Base-by-base conservation (phyloP, 1,140 invertebrate species). In the Calephelis nemesis region DNA sequence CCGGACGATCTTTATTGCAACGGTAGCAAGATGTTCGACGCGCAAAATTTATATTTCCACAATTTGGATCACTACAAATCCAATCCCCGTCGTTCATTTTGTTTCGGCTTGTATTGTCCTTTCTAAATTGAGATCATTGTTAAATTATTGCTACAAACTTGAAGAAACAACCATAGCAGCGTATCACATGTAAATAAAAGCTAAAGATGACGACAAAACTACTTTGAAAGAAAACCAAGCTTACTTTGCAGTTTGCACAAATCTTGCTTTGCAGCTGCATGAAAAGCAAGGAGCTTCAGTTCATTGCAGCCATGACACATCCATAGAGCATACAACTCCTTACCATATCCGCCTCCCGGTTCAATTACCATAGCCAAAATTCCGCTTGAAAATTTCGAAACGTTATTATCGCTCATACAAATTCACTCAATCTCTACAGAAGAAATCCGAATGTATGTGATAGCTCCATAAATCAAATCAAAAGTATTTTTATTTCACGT, bases 21-120 rank as follows among this genome's bases (percentile, higher is more conserved):
- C 97, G 95, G 93, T 99, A 99, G 88, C 98, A 99, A 74, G 96
- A 95, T 75, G 92, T 94, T 82, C 98, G 93, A 75, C 98, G 94
- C 13, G 97, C 96, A 94, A 99, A 99, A 93, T 99, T 99, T 11
- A 98, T 94, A 94, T 99, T 99, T 63, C 95, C 96, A 93, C 98
- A 98, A 85, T 96, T 97, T 78, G 76, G 76, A 80, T 89, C 87
- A 65, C 75, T 80, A 67, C 89, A 91, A 79, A 91, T 91, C 89
- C 89, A 91, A 76, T 91, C 89, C 49, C 87, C 89, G 83, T 90
- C 89, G 83, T 91, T 91, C 88, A 60, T 60, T 60, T 60, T 60
- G 54, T 40, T 39, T 60, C 54, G 54, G 54, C 19, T 60, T 60
- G 58, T 72, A 70, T 60, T 70, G 58, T 50, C 60, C 58, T 66